Conservation (phyloP, 2,797 vertebrate species). For the Discoglossus pictus region DNA sequence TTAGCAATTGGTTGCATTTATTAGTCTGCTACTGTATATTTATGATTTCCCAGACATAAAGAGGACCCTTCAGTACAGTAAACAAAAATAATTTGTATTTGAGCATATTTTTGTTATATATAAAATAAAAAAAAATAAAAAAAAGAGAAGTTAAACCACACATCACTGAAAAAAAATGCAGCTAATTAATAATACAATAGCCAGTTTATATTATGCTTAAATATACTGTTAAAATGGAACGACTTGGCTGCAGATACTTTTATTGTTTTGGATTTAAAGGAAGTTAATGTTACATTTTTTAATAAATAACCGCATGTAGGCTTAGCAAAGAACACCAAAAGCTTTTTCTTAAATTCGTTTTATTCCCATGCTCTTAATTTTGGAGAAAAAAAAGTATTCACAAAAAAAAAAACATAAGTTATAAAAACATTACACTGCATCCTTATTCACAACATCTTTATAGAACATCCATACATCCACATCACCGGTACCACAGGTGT, state of each 20-base stretch:
- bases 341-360: constrained; percentile 58
- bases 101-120: too few species aligned
- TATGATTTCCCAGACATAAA: too few species aligned
- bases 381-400: constrained; percentile 56
- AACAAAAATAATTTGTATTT: too few species aligned
- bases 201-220: too few species aligned
- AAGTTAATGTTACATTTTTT: constrained; percentile 33
- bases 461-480: constrained; percentile 64
- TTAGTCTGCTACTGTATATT: too few species aligned
- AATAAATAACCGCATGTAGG: constrained; percentile 50
- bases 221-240: too few species aligned
- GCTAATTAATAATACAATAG: too few species aligned
- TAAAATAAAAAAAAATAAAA: too few species aligned
- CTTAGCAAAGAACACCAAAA: constrained; percentile 61
- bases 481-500: constrained; percentile 67
- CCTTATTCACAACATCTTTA: constrained; percentile 67
- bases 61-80: too few species aligned
- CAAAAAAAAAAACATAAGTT: constrained; percentile 71
- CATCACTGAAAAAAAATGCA: too few species aligned
- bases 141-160: too few species aligned
- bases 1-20: too few species aligned
- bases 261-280: constrained; percentile 33
- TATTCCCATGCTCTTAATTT: constrained; percentile 68
- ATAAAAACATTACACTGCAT: constrained; percentile 71
- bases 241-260: constrained; percentile 16